Conservation (phyloP, 35 echinoderm and acorn worm genomes). For the Apostichopus californicus region DNA sequence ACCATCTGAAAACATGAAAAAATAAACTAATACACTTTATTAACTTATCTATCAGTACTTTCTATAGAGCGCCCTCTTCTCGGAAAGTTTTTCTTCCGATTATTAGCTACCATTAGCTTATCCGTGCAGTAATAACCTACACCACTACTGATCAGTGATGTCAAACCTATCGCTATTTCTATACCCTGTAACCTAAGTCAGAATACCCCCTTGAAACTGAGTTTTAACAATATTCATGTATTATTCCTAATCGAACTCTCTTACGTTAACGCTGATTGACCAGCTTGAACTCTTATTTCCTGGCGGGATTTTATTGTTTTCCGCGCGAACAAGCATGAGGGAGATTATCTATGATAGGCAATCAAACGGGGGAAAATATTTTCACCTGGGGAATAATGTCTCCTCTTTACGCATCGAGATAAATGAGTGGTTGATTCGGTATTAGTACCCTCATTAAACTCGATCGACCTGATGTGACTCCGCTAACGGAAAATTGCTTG, state of each 20-base stretch:
- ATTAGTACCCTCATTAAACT: not conserved
- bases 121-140: too few species aligned
- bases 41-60: not conserved
- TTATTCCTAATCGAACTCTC: too few species aligned
- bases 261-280: not conserved
- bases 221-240: too few species aligned
- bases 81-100: not conserved
- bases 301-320: not conserved
- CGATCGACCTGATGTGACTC: not conserved
- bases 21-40: too few species aligned
- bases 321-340: not conserved
- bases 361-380: not conserved
- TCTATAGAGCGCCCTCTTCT: not conserved
- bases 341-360: not conserved
- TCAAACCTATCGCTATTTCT: too few species aligned
- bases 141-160: too few species aligned
- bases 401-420: not conserved
- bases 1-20: too few species aligned
- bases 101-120: too few species aligned
- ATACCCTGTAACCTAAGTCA: too few species aligned
- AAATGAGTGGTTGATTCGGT: not conserved
- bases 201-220: too few species aligned
- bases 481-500: not conserved
- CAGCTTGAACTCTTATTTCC: constrained; percentile 3
- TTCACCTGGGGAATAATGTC: not conserved